Evolutionary conservation across 2,888 invertebrate genomes (phyloP), one percentile per base, ranked within the genome.

Genomic region (Cryptops parisi): DNA sequence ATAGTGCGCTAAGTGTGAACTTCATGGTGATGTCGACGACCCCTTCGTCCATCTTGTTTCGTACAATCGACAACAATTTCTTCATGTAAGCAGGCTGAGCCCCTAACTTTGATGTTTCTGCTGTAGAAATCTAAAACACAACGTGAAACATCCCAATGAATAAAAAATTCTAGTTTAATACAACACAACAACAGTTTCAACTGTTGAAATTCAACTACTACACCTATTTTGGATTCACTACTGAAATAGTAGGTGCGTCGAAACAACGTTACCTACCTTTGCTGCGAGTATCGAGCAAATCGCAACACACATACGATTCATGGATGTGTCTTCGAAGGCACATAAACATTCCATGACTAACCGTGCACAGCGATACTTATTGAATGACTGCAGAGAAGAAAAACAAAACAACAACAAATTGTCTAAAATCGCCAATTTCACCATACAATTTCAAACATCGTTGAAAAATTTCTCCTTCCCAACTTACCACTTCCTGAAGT

Each of bases 241-340:
- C n/a, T n/a, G n/a, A n/a, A n/a, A n/a, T n/a, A n/a, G n/a, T n/a
- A n/a, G n/a, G n/a, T n/a, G n/a, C n/a, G n/a, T n/a, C n/a, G n/a
- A n/a, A n/a, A 41, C 43, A 17, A 17, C 21, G 15, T 12, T 41
- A 41, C 43, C 5, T n/a, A 70, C 69, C 66, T 72, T 72, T 3
- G 74, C 72, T 49, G 72, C 80, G 25, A 84, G 70, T 58, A 84
- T 82, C 55, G 82, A 82, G 62, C 82, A 82, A 57, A 84, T 82
- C 1, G 83, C 83, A n/a, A 83, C 82, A 22, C 81, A 80, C 82
- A 84, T 82, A 52, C 82, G 72, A 63, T 79, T 80, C 78, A 82
- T 80, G 47, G 79, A 77, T 3, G 76, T 68, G 62, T 82, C 81
- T 47, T 80, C 78, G 64, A 80, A 82, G 12, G 74, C 69, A 61